Evolutionary conservation across 2,888 invertebrate genomes (phyloP).

Genomic region (Latheticus oryzae): DNA sequence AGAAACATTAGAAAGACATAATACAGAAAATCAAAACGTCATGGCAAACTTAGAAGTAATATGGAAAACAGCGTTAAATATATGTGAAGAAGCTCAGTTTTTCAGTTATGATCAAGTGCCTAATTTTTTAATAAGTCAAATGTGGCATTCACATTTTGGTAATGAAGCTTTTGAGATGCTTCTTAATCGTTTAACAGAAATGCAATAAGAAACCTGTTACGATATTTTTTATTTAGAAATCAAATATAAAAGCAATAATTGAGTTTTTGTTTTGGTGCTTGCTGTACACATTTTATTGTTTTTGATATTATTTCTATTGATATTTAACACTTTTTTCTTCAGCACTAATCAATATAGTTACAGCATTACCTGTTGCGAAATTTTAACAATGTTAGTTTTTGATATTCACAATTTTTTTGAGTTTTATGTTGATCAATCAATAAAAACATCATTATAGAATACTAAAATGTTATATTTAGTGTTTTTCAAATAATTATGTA

Average conservation of each 20-base stretch:
- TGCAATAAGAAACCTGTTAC: conserved; percentile 23
- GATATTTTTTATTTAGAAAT: conserved; percentile 13
- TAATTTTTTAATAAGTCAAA: conserved; percentile 56
- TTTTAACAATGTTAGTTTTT: conserved; percentile 22
- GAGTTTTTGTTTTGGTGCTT: conserved; percentile 35
- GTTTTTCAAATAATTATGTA: too few species aligned
- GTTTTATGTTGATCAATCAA: conserved; percentile 5
- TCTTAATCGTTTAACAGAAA: conserved; percentile 43
- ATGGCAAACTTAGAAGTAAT: conserved; percentile 69
- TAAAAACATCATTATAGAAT: conserved; percentile 3
- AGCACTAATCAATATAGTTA: conserved; percentile 2
- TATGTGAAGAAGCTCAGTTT: conserved; percentile 70
- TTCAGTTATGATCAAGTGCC: conserved; percentile 58
- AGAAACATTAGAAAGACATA: conserved; percentile 51
- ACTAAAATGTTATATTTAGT: too few species aligned
- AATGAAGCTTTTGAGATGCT: conserved; percentile 51
- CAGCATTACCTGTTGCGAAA: too few species aligned
- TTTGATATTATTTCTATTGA: conserved; percentile 27
- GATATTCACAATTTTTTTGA: conserved; percentile 1
- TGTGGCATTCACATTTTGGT: conserved; percentile 62
- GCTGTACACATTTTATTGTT: conserved; percentile 9
- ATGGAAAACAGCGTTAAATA: conserved; percentile 73
- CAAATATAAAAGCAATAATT: conserved; percentile 30
- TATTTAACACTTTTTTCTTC: conserved; percentile 15
- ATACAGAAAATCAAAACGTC: conserved; percentile 44